Percentiles rank a stretch among this genome's conserved stretches.
Evolutionary conservation across 2,797 vertebrate species (phyloP).

Genomic region (Melanotaenia trifasciata): DNA sequence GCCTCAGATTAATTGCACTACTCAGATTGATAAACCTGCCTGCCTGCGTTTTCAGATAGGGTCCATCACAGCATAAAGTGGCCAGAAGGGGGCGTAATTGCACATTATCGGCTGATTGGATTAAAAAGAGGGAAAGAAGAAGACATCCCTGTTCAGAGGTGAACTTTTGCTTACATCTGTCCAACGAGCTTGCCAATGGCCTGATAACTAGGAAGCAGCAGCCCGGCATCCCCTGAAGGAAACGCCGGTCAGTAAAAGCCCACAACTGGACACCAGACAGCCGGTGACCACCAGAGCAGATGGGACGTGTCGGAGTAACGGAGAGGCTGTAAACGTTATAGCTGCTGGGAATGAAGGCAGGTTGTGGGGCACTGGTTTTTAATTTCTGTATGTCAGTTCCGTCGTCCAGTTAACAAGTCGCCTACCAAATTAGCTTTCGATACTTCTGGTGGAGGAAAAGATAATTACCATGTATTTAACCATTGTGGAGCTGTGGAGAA

Average conservation of each 20-base stretch:
- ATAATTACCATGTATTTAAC: slow-evolving; percentile 62
- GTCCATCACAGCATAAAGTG: neutral
- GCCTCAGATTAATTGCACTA: no score
- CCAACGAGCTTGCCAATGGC: neutral
- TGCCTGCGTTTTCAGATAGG: neutral
- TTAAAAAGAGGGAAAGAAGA: neutral
- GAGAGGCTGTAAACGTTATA: slow-evolving; percentile 26
- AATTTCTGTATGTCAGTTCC: slow-evolving; percentile 19
- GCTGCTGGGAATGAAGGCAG: slow-evolving; percentile 72
- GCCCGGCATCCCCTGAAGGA: neutral
- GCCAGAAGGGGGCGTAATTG: neutral
- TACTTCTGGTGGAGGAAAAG: neutral
- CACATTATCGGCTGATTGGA: neutral
- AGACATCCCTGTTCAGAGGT: neutral
- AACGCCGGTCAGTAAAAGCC: neutral
- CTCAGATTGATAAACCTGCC: neutral
- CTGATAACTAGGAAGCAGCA: slow-evolving; percentile 23
- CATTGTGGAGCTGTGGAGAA: slow-evolving; percentile 66
- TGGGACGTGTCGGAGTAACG: slow-evolving; percentile 14
- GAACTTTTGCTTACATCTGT: neutral
- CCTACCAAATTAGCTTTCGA: neutral
- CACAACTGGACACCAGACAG: slow-evolving; percentile 17
- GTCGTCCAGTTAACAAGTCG: slow-evolving; percentile 6
- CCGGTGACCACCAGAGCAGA: neutral
- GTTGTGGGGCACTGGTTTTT: slow-evolving; percentile 39